Base-by-base conservation (phyloP, 2,888 invertebrate genomes). In the Drosophila prolongata region DNA sequence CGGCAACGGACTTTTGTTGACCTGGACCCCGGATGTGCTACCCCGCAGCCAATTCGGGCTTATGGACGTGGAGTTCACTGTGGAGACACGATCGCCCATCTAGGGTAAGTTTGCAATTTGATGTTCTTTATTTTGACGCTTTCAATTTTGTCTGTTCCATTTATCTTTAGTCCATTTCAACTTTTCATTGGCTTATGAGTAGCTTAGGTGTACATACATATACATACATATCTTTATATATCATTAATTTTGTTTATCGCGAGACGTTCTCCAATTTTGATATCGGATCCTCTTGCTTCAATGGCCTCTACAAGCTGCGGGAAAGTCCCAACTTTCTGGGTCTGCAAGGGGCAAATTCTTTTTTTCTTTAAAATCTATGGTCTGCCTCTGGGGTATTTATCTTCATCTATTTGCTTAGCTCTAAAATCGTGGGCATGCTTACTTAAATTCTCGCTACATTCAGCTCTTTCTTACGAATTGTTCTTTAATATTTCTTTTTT, bases 21-120 rank as follows among this genome's bases (percentile, higher is more conserved):
- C 96, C 89, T 97, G 96, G 96, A 95, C 95, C 66, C 96, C 96
- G 0, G 95, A 95, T 87, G 94, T 96, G 59, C 93, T 95, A 56
- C 95, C 95, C 6, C 92, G 94, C 74, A 95, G 95, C 38, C 94
- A 94, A 80, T 94, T 96, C 73, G 96, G 96, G 8, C 95, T 96
- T 88, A 92, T 97, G 64, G 93, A 95, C 72, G 93, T 97, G 59
- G 94, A 94, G 77, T 96, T 96, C 90, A 95, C 95, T 89, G 95
- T 95, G 89, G 95, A 95, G 46, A 95, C 94, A 87, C 94, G 61
- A 9, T 34, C 72, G 30, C 83, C 82, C 50, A 56, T 40, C 35
- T 71, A 50, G 37, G 35, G 47, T 61, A 3, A 60, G 34, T 38
- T 46, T 42, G 43, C 70, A 80, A 68, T 82, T 66, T 60, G 80